Base-by-base conservation (phyloP, 2,797 vertebrate species). In the Halcyon smyrnensis region DNA sequence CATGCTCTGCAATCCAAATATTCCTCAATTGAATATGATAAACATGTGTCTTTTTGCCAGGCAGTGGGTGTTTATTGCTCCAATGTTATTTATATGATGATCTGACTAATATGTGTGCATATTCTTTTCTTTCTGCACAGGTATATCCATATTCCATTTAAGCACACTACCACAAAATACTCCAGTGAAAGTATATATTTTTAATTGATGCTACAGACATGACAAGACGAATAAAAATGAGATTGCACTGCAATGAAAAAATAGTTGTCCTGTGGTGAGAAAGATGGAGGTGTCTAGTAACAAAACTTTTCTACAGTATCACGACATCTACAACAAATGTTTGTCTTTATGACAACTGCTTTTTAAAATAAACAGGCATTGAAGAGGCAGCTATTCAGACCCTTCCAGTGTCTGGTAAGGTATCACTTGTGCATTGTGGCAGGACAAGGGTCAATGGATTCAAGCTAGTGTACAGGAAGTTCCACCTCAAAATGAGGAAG, bases 11-110 rank as follows among this genome's bases (percentile, higher is more conserved):
- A 87, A 92, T 97, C 96, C 97, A 97, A 98, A 97, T 95, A 97
- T 87, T 97, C 92, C 94, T 96, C 98, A 98, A 98, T 84, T 98
- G 96, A 97, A 97, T 97, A 96, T 89, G 93, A 97, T 92, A 97
- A 97, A 96, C 89, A 94, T 91, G 98, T 90, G 94, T 87, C 92
- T 97, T 96, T 78, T 84, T 97, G 88, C 79, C 83, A 96, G 68
- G 48, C 57, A 95, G 77, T 78, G 76, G 48, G 41, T 79, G 45
- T 92, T 95, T 79, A 92, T 54, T 95, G 65, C 82, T 85, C 11
- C 39, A 95, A 87, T 50, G 34, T 41, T 95, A 88, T 85, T 95
- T 96, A 43, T 64, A 60, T 79, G 94, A 92, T 12, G 43, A 94
- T 85, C 34, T 90, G 92, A 96, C 92, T 97, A 97, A 91, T 93